phyloP scores from a whole-genome alignment of 2,797 vertebrate genomes.

The Prunella strophiata region DNA sequence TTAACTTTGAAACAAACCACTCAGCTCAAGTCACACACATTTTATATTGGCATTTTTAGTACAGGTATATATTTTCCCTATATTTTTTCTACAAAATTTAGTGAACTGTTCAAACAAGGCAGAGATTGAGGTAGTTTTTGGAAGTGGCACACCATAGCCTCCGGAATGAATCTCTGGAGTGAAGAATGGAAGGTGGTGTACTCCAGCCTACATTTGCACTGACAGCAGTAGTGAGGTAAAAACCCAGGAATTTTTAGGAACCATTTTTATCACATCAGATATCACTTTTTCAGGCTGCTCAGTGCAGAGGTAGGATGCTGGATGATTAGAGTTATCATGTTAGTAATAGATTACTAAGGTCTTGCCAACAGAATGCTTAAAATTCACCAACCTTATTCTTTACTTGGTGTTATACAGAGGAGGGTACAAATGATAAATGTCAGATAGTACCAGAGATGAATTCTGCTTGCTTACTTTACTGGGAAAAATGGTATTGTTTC shows the following conservation, averaged over 20 bases:
- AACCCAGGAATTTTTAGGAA: neutral
- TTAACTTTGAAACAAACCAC: neutral
- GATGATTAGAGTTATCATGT: neutral
- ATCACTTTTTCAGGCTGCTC: neutral
- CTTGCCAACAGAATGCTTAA: neutral
- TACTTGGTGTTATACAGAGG: neutral
- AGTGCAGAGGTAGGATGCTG: neutral
- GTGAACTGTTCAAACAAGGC: neutral
- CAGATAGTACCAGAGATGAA: neutral
- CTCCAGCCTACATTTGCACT: neutral
- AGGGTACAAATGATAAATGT: neutral
- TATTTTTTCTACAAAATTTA: neutral
- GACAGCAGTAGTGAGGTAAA: neutral
- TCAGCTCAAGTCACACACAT: neutral
- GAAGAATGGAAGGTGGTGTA: neutral
- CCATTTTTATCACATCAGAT: neutral
- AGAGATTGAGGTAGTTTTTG: neutral
- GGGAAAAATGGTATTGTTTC: neutral
- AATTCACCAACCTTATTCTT: neutral
- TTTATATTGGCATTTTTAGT: neutral
- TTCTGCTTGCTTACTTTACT: neutral
- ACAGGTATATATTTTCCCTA: neutral
- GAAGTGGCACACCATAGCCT: neutral
- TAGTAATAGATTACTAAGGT: too few relatives aligned
- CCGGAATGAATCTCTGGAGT: neutral